Conservation (phyloP, 2,888 invertebrate species). For the Serripes groenlandicus region DNA sequence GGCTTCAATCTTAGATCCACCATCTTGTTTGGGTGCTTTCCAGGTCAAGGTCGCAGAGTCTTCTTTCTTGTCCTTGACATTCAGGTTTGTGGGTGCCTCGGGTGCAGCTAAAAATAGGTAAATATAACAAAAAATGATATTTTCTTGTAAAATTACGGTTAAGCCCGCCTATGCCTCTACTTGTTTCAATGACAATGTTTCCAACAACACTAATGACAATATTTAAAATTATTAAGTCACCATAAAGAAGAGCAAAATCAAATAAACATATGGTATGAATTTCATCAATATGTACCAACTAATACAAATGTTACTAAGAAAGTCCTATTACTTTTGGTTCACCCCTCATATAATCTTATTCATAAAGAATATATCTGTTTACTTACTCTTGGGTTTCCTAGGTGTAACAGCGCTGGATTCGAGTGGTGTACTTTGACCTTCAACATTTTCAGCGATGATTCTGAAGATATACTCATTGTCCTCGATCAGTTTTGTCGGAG, state of each 20-base stretch:
- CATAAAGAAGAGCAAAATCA: no score
- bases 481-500: conserved; percentile 89
- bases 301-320: no score
- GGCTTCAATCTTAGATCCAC: conserved; percentile 84
- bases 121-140: no score
- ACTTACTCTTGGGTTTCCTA: conserved; percentile 89
- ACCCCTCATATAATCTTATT: no score
- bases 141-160: no score
- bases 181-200: no score
- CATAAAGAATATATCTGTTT: not conserved
- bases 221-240: no score
- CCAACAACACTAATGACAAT: no score
- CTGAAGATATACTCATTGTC: conserved; percentile 83
- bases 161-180: no score
- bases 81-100: conserved; percentile 74
- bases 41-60: conserved; percentile 83
- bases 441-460: conserved; percentile 82
- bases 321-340: no score
- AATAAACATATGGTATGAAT: no score
- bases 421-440: conserved; percentile 80
- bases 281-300: no score
- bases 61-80: conserved; percentile 71
- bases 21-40: conserved; percentile 86
- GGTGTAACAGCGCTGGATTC: conserved; percentile 75
- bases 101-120: conserved; percentile 80